These are phyloP conservation scores for Hippoglossus hippoglossus DNA, from an alignment of 2,797 vertebrate genomes.

Conservation along the genomic window DNA sequence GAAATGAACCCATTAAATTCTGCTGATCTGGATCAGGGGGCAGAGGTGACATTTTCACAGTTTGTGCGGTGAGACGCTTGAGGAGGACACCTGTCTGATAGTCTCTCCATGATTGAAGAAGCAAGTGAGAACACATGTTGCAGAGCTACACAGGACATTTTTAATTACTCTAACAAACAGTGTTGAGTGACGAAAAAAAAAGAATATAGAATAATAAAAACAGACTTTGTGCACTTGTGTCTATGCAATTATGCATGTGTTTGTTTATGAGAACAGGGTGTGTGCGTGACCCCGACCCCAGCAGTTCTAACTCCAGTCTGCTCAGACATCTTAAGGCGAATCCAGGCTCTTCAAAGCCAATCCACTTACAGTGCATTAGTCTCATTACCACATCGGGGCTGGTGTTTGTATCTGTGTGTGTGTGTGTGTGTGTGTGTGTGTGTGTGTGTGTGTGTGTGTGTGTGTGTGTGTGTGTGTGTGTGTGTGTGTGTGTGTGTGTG, in stretches of 20 bases:
- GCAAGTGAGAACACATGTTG: not conserved
- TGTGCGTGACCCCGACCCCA: constrained; percentile 67
- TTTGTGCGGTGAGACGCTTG: too few species aligned
- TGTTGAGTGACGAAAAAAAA: not conserved
- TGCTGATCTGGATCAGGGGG: too few species aligned
- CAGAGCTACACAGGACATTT: not conserved
- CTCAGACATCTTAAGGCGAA: constrained; percentile 84
- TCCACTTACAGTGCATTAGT: constrained; percentile 86
- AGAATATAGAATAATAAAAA: not conserved
- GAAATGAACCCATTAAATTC: too few species aligned
- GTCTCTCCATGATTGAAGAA: too few species aligned
- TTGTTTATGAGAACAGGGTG: constrained; percentile 17
- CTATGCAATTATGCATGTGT: constrained; percentile 12
- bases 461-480: constrained; percentile 38
- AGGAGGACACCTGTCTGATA: too few species aligned
- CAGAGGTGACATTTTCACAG: too few species aligned
- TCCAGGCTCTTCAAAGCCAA: constrained; percentile 79
- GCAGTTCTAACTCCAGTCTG: constrained; percentile 76
- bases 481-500: constrained; percentile 4
- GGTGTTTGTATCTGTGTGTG: constrained; percentile 41
- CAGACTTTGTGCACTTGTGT: not conserved
- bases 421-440: too few species aligned
- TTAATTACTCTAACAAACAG: constrained; percentile 4
- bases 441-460: constrained; percentile 44
- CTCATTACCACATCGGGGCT: constrained; percentile 76